A percentile compares a stretch with the other conserved stretches of the same genome.
These are phyloP conservation scores for Synergus japonicus DNA, from an alignment of 2,888 invertebrate genomes.

Conservation along the genomic window DNA sequence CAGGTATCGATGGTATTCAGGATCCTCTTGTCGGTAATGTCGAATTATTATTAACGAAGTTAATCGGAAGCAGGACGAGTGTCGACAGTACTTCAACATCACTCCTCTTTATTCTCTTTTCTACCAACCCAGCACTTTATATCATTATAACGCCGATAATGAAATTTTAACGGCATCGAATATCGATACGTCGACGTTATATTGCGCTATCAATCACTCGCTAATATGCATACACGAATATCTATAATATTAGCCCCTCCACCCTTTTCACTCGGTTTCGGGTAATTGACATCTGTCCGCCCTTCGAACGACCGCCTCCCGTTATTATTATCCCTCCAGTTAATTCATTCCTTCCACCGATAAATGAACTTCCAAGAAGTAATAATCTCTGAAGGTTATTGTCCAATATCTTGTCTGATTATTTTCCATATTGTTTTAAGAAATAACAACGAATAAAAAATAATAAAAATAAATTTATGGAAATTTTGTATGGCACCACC, in stretches of 20 bases:
- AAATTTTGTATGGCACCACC: too few species aligned
- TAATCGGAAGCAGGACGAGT: constrained; percentile 73
- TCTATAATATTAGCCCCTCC: constrained; percentile 39
- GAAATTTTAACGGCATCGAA: constrained; percentile 72
- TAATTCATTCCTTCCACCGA: constrained; percentile 45
- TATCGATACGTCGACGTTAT: constrained; percentile 68
- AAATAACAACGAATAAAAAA: too few species aligned
- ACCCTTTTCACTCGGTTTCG: constrained; percentile 53
- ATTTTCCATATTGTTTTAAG: too few species aligned
- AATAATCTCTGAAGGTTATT: background rate
- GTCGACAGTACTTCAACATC: constrained; percentile 62
- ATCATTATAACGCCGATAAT: constrained; percentile 72
- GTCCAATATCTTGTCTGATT: background rate
- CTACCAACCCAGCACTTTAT: constrained; percentile 63
- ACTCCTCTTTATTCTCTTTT: constrained; percentile 46
- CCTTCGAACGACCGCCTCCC: constrained; percentile 59
- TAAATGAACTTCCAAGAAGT: background rate
- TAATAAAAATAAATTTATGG: too few species aligned
- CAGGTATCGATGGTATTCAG: constrained; percentile 45
- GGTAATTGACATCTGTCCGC: constrained; percentile 67
- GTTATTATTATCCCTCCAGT: constrained; percentile 58
- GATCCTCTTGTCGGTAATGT: constrained; percentile 60
- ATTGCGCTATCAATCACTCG: constrained; percentile 69
- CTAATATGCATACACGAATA: constrained; percentile 47
- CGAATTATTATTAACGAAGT: constrained; percentile 72